Evolutionary conservation across 2,113 vertebrate genomes (phyloP), one percentile per base, ranked within the genome.

Genomic region (Scolopax mira): DNA sequence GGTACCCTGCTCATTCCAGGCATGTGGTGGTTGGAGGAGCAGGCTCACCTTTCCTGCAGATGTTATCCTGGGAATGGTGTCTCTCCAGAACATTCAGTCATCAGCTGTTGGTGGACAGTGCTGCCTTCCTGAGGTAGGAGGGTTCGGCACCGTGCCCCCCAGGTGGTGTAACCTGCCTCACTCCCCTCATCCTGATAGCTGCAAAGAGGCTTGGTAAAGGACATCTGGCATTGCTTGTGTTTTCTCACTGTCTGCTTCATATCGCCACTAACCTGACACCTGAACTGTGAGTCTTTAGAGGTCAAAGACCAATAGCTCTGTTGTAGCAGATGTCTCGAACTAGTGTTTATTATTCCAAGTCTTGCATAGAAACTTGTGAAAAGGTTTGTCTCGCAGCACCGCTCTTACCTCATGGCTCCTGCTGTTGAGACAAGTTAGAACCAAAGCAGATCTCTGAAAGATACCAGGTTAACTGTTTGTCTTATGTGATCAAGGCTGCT

Each of bases 221-320:
- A 31, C 35, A 3, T 72, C 61, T 81, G 67, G 30, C 46, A 61
- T 94, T 75, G 80, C 87, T 91, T 74, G 89, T 78, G 31, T 97
- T 91, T 61, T 24, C 58, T 94, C 79, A 21, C 77, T 83, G 1
- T 89, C 58, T 97, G 91, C 96, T 97, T 96, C 75, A 4, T 89
- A 62, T 91, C 81, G 75, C 75, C 93, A 16, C 96, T 96, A 94
- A 94, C 89, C 61, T 78, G 71, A 13, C 44, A 39, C 8, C 25
- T 19, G 6, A 25, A 42, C 37, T n/a, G 60, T 49, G 39, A 66
- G 39, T 77, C 70, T 42, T 37, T 3, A 10, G 71, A 71, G 46
- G 55, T 60, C 73, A 12, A 30, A 48, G 75, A 57, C 51, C 24
- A 3, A 8, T 39, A 62, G 35, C 60, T 90, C 60, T 62, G 24